Conservation (phyloP, 2,113 vertebrate species). For the Atherinomorus stipes region DNA sequence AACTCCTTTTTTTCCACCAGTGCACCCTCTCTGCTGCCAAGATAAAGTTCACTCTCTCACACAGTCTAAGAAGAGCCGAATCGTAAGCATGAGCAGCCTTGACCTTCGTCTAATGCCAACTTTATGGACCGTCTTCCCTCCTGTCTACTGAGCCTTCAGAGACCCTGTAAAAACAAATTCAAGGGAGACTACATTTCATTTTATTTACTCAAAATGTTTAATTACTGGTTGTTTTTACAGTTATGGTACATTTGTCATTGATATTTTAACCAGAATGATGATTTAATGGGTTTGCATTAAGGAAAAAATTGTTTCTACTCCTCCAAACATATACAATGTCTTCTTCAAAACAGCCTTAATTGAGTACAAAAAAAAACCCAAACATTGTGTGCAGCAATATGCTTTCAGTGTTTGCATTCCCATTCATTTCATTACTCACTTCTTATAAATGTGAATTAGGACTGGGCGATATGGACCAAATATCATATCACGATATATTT, state of each 20-base stretch:
- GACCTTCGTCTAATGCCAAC: constrained; percentile 75
- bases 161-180: not conserved
- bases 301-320: too few species aligned
- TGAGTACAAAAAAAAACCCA: too few species aligned
- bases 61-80: constrained; percentile 4
- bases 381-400: too few species aligned
- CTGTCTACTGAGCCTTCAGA: constrained; percentile 58
- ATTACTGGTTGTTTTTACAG: not conserved
- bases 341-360: too few species aligned
- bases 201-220: not conserved
- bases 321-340: too few species aligned
- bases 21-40: constrained; percentile 45
- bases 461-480: too few species aligned
- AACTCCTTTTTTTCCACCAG: constrained; percentile 60
- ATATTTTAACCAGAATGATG: not conserved
- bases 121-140: not conserved
- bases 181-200: not conserved
- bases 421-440: too few species aligned
- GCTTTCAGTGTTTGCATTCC: too few species aligned
- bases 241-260: not conserved
- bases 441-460: too few species aligned
- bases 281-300: too few species aligned
- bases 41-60: constrained; percentile 25
- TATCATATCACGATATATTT: too few species aligned
- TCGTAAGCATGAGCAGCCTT: constrained; percentile 83